These are phyloP conservation scores for Thaumatotibia leucotreta DNA, from an alignment of 1,140 invertebrate genomes.

Conservation along the genomic window DNA sequence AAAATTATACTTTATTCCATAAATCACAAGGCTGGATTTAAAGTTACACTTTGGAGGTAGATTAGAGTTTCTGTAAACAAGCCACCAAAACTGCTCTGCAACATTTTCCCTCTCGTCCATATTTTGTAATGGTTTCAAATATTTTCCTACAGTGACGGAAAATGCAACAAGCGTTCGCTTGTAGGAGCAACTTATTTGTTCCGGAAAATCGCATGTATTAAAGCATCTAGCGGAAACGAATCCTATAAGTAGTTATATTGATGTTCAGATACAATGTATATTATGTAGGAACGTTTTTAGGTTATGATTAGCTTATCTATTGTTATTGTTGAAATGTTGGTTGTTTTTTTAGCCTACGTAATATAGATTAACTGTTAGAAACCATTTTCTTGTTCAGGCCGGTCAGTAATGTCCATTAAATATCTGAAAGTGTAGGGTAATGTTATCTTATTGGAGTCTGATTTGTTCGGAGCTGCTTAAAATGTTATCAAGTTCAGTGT, in stretches of 20 bases:
- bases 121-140: constrained; percentile 12
- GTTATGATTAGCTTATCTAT: too few species aligned
- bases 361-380: too few species aligned
- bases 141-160: constrained; percentile 11
- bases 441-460: too few species aligned
- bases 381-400: too few species aligned
- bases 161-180: constrained; percentile 13
- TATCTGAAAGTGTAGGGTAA: too few species aligned
- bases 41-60: neutral
- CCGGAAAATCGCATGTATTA: neutral
- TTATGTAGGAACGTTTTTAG: too few species aligned
- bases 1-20: neutral
- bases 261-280: too few species aligned
- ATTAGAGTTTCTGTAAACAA: neutral
- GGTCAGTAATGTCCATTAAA: too few species aligned
- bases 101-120: constrained; percentile 8
- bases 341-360: too few species aligned
- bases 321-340: too few species aligned
- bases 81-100: neutral
- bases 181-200: constrained; percentile 6
- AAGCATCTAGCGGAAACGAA: neutral
- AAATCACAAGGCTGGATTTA: neutral
- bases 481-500: too few species aligned
- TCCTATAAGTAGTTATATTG: neutral
- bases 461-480: too few species aligned